Percentiles rank a stretch among this genome's conserved stretches.
phyloP scores from a whole-genome alignment of 2,113 vertebrate genomes.

The Brachirus orientalis region DNA sequence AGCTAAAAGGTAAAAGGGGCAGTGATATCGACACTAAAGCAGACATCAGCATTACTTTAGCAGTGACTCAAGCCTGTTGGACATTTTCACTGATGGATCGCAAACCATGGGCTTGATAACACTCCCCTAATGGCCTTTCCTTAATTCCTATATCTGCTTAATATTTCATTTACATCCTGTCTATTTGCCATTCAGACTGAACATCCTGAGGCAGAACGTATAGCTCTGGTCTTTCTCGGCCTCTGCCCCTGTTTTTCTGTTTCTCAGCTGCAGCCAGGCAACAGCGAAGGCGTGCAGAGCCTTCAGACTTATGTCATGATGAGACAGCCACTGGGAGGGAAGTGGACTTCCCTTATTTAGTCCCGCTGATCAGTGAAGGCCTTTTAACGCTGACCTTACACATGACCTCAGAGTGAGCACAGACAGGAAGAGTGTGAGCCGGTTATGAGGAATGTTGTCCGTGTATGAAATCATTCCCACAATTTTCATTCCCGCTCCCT shows the following conservation, averaged over 20 bases:
- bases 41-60: constrained; percentile 4
- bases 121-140: constrained; percentile 13
- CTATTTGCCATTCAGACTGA: constrained; percentile 19
- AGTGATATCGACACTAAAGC: background rate
- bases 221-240: constrained; percentile 18
- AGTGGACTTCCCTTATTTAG: constrained; percentile 72
- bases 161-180: constrained; percentile 48
- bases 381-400: constrained; percentile 47
- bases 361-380: constrained; percentile 26
- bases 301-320: constrained; percentile 67
- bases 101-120: constrained; percentile 13
- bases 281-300: constrained; percentile 56
- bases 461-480: background rate
- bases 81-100: constrained; percentile 14
- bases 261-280: constrained; percentile 62
- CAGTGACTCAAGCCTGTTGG: background rate
- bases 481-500: background rate
- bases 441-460: constrained; percentile 17
- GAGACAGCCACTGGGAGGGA: constrained; percentile 32
- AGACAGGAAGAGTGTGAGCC: constrained; percentile 35
- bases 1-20: constrained; percentile 8
- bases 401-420: constrained; percentile 37
- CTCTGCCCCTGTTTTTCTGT: constrained; percentile 65
- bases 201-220: background rate
- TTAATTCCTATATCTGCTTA: constrained; percentile 23